These are phyloP conservation scores for Aethes cnicana DNA, from an alignment of 2,888 invertebrate genomes.

Conservation along the genomic window DNA sequence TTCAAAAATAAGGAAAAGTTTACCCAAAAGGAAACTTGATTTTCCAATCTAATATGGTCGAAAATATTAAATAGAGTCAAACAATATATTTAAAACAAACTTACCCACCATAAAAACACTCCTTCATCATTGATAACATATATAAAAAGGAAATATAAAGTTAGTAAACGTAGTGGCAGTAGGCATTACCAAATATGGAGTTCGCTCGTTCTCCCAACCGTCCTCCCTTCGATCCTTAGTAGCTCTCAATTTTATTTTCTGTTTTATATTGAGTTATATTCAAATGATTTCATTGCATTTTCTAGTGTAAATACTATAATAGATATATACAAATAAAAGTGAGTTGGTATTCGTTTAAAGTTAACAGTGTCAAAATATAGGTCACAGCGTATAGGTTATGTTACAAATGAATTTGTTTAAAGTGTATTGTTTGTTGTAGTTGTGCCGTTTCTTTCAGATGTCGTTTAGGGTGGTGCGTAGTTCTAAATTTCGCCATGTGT, in stretches of 20 bases:
- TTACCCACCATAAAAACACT: slow-evolving; percentile 11
- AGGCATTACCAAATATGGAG: slow-evolving; percentile 87
- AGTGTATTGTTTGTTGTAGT: slow-evolving; percentile 63
- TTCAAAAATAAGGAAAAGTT: slow-evolving; percentile 52
- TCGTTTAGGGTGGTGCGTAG: slow-evolving; percentile 98
- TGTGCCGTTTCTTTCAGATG: slow-evolving; percentile 84
- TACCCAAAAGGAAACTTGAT: slow-evolving; percentile 40
- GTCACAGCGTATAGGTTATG: slow-evolving; percentile 79
- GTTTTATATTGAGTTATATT: slow-evolving; percentile 62
- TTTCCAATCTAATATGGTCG: slow-evolving; percentile 34
- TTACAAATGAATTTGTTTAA: slow-evolving; percentile 64
- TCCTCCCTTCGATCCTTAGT: slow-evolving; percentile 81
- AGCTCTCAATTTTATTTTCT: slow-evolving; percentile 79
- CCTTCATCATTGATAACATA: slow-evolving; percentile 31
- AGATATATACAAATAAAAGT: slow-evolving; percentile 69
- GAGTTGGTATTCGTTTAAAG: slow-evolving; percentile 60
- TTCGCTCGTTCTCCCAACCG: slow-evolving; percentile 84
- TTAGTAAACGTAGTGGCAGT: slow-evolving; percentile 69
- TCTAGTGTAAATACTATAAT: slow-evolving; percentile 66
- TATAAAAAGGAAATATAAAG: slow-evolving; percentile 49
- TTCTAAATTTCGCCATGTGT: slow-evolving; percentile 99
- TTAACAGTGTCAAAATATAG: slow-evolving; percentile 76
- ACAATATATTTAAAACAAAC: slow-evolving; percentile 30
- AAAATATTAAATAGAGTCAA: slow-evolving; percentile 18
- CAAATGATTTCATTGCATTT: slow-evolving; percentile 78